These are phyloP conservation scores for Cryptocheilus praepositus DNA, from an alignment of 2,888 invertebrate genomes.

Conservation along the genomic window DNA sequence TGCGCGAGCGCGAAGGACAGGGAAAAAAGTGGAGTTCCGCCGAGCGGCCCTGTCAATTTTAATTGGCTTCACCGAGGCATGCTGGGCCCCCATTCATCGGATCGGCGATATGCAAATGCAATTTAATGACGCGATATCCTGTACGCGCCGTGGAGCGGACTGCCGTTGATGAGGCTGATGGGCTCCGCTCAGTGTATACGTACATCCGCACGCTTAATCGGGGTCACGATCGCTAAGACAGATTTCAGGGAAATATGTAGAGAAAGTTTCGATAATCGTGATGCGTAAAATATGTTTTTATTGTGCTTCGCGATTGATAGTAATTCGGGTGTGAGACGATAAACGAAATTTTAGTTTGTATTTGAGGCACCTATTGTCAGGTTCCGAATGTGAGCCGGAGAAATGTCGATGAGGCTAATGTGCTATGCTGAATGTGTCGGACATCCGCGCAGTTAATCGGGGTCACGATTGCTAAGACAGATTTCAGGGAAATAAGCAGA, in stretches of 20 bases:
- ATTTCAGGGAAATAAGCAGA: no score
- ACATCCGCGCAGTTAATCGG: no score
- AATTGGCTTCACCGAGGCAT: conserved; percentile 67
- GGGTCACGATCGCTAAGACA: no score
- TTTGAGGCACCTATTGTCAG: no score
- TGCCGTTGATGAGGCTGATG: conserved; percentile 58
- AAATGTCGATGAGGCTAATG: conserved; percentile 59
- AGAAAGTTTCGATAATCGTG: no score
- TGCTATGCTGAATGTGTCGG: neutral
- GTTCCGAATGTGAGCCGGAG: no score
- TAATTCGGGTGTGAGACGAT: no score
- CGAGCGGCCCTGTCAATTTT: conserved; percentile 64
- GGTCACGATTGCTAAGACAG: no score
- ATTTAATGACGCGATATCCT: conserved; percentile 70
- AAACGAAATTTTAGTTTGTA: no score
- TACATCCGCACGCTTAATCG: neutral
- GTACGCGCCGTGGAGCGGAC: conserved; percentile 55
- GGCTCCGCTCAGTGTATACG: neutral
- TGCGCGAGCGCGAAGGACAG: conserved; percentile 30
- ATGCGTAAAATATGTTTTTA: no score
- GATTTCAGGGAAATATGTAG: no score
- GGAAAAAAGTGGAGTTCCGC: conserved; percentile 49
- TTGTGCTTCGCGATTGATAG: no score
- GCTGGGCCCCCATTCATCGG: conserved; percentile 63
- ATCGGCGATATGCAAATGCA: conserved; percentile 70